Evolutionary conservation across 2,888 invertebrate species (phyloP), one percentile per base, ranked within the genome.

Genomic region (Hypomecis atomaria): DNA sequence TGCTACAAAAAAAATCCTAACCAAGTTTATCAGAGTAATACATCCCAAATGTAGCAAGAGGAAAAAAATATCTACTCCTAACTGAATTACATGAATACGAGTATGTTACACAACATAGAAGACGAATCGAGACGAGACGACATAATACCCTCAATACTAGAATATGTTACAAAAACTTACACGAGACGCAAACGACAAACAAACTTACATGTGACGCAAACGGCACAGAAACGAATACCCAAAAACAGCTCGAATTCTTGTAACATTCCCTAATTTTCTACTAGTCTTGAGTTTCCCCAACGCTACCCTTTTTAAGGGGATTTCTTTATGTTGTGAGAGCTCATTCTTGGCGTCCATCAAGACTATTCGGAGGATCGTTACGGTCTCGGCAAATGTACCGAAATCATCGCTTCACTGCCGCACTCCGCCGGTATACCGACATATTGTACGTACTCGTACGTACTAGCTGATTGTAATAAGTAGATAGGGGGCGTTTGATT

Each of bases 271-370:
- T 79, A 80, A 81, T 79, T 81, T 78, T 78, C 75, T 77, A 70
- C 70, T 65, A 75, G 73, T 77, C 76, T 43, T 79, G 78, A 77
- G 75, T 85, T 87, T 85, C 87, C 88, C 90, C 83, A 83, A 80
- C 82, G 89, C 86, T 91, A 91, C 91, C 92, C 92, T 92, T 92
- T 92, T 92, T 92, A 91, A 92, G 92, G 91, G 92, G 91, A 91
- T 93, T 93, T 92, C 93, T 93, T 93, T 92, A 92, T 92, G 93
- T 90, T 90, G 90, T 92, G 92, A 92, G 92, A 93, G 93, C 91
- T 93, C 93, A 93, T 94, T 94, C 90, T 87, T 90, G 93, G 93
- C 94, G 94, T 94, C 94, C 94, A 94, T 94, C 94, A 94, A 93
- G 94, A 92, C 94, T 90, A 94, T 94, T 94, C 93, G 88, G 87